Conservation (phyloP, 23 tunicate genomes). For the Trididemnum miniatum region DNA sequence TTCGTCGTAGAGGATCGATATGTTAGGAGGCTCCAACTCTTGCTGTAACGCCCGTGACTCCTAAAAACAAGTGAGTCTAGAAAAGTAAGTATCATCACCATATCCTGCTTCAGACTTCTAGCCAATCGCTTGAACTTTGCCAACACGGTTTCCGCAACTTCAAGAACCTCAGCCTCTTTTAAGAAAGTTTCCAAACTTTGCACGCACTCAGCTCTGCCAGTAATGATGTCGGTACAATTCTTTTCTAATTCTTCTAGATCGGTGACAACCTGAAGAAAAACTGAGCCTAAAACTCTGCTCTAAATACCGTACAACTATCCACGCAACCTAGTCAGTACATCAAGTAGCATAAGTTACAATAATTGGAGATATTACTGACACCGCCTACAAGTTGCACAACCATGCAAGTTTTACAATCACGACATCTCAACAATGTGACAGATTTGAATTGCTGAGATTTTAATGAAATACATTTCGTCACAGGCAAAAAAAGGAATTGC, state of each 20-base stretch:
- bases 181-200: not conserved
- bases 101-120: not conserved
- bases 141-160: not conserved
- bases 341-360: too few species aligned
- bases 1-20: too few species aligned
- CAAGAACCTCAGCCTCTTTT: not conserved
- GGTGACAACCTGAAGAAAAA: not conserved
- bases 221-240: not conserved
- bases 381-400: too few species aligned
- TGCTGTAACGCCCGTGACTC: too few species aligned
- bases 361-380: too few species aligned
- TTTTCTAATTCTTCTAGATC: not conserved
- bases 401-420: too few species aligned
- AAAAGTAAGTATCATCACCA: not conserved
- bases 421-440: too few species aligned
- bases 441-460: too few species aligned
- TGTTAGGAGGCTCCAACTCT: too few species aligned
- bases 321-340: too few species aligned
- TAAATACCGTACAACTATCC: not conserved
- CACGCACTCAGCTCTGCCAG: not conserved
- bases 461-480: too few species aligned
- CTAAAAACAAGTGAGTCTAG: not conserved
- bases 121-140: not conserved
- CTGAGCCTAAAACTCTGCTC: not conserved
- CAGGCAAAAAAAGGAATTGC: too few species aligned